Evolutionary conservation across 2,113 vertebrate genomes (phyloP).

Genomic region (Plecturocebus donacophilus): DNA sequence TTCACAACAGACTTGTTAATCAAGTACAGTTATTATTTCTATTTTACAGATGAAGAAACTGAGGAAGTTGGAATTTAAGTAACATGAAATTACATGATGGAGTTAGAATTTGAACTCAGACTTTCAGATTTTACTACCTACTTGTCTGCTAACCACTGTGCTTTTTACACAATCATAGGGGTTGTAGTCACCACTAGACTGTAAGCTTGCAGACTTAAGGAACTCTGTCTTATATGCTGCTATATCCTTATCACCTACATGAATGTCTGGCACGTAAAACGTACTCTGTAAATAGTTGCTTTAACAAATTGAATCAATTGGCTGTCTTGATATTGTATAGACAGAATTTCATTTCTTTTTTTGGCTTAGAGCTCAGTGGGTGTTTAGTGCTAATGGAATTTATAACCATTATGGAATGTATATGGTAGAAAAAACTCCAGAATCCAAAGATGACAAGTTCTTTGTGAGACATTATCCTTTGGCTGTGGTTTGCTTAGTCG

Average conservation of each 20-base stretch:
- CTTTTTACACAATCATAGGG: not conserved
- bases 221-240: not conserved
- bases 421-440: conserved; percentile 45
- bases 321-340: not conserved
- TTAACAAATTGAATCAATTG: conserved; percentile 3
- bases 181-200: not conserved
- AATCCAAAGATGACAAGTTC: conserved; percentile 46
- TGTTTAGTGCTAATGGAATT: conserved; percentile 65
- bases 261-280: not conserved
- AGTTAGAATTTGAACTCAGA: not conserved
- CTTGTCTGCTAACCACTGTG: not conserved
- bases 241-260: not conserved
- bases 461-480: conserved; percentile 70
- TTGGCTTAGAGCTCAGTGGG: conserved; percentile 45
- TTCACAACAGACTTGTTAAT: not conserved
- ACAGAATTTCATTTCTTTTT: conserved; percentile 5
- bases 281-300: conserved; percentile 10
- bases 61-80: not conserved
- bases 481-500: conserved; percentile 53
- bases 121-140: not conserved
- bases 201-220: not conserved
- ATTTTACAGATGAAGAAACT: not conserved
- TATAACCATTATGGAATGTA: conserved; percentile 49
- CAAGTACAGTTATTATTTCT: not conserved
- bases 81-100: not conserved